Evolutionary conservation across 2,797 vertebrate species (phyloP).

Genomic region (Malurus splendens): DNA sequence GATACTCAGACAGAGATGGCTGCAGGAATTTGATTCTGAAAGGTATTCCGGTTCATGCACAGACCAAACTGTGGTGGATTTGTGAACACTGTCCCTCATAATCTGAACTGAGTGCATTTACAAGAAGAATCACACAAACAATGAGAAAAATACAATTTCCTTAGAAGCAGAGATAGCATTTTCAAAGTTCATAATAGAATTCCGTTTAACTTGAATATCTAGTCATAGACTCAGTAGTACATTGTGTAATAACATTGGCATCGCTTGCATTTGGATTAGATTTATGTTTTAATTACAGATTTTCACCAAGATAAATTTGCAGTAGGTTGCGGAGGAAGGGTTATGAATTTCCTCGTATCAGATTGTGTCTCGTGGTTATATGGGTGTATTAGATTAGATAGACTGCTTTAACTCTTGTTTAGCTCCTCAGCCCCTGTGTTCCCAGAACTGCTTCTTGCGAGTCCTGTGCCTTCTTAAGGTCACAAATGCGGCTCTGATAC

Average conservation of each 20-base stretch:
- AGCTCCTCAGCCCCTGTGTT: background rate
- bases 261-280: background rate
- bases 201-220: background rate
- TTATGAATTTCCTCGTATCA: background rate
- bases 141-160: background rate
- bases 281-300: constrained; percentile 3
- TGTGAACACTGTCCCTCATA: background rate
- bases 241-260: background rate
- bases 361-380: background rate
- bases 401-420: background rate
- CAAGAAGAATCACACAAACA: background rate
- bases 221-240: background rate
- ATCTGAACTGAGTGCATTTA: background rate
- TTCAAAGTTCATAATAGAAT: background rate
- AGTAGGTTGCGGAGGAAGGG: background rate
- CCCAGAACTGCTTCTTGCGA: background rate
- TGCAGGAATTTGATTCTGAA: background rate
- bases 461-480: background rate
- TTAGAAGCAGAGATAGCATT: background rate
- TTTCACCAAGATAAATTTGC: background rate
- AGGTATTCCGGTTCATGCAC: background rate
- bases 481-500: background rate
- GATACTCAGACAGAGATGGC: background rate
- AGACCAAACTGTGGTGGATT: background rate
- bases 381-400: background rate